Evolutionary conservation across 2,888 invertebrate species (phyloP).

Genomic region (Cryptocephalus moraei): DNA sequence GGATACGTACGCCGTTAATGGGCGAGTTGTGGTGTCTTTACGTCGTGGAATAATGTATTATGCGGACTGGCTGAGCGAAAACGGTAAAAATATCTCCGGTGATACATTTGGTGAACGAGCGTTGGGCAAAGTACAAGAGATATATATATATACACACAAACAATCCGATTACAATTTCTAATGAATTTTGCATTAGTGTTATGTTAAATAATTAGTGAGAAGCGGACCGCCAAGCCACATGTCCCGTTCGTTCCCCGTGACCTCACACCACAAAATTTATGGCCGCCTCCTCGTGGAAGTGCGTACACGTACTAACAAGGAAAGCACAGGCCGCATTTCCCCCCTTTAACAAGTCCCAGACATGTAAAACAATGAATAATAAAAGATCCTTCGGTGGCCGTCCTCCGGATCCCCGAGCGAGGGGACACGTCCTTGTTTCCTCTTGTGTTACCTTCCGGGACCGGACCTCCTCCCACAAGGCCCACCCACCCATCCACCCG

Average conservation of each 20-base stretch:
- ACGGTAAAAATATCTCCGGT: no score
- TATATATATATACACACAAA: no score
- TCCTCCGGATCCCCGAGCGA: slow-evolving; percentile 4
- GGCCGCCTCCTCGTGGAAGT: not conserved
- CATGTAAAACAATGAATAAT: slow-evolving; percentile 18
- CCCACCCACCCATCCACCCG: not conserved
- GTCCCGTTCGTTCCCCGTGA: not conserved
- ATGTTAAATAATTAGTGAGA: no score
- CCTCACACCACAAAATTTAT: not conserved
- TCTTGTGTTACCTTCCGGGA: not conserved
- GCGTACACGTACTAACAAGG: slow-evolving; percentile 10
- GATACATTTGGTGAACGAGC: no score
- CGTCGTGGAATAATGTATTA: no score
- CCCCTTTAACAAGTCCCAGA: slow-evolving; percentile 12
- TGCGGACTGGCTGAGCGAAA: no score
- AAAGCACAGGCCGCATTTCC: slow-evolving; percentile 15
- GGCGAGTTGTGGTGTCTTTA: no score
- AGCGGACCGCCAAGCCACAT: no score
- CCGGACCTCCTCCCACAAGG: not conserved
- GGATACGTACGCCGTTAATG: no score
- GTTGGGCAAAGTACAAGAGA: no score
- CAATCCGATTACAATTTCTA: no score
- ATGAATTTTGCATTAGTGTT: no score
- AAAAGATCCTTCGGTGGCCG: slow-evolving; percentile 14
- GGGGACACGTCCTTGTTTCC: not conserved